Percentiles rank a stretch among this genome's conserved stretches.
These are phyloP conservation scores for Nudaria mundana DNA, from an alignment of 2,888 invertebrate species.

Conservation along the genomic window DNA sequence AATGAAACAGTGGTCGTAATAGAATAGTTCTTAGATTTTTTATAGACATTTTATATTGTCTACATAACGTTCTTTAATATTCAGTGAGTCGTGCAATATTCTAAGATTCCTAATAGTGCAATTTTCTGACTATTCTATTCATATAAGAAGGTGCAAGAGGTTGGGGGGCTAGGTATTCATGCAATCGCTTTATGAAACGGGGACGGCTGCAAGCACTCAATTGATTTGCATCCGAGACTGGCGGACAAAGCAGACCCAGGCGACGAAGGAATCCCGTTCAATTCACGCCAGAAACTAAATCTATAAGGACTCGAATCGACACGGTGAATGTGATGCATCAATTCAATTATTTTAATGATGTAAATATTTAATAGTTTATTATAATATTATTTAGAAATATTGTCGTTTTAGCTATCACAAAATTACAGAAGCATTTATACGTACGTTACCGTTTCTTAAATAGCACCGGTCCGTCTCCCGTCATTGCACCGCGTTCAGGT, in stretches of 20 bases:
- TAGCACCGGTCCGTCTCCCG: no score
- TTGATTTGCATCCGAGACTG: slow-evolving; percentile 65
- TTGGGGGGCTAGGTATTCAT: slow-evolving; percentile 41
- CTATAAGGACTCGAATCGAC: slow-evolving; percentile 54
- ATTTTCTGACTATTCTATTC: slow-evolving; percentile 38
- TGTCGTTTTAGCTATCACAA: no score
- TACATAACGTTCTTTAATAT: no score
- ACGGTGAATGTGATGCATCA: slow-evolving; percentile 39
- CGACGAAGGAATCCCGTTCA: slow-evolving; percentile 51
- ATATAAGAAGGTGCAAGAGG: slow-evolving; percentile 41
- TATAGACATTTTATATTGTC: no score
- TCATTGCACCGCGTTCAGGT: no score
- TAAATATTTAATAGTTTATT: no score
- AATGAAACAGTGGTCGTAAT: slow-evolving; percentile 38
- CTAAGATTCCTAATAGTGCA: slow-evolving; percentile 33
- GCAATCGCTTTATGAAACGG: slow-evolving; percentile 52
- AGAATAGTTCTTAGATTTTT: slow-evolving; percentile 35
- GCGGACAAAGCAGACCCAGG: slow-evolving; percentile 53
- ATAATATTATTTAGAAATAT: not conserved
- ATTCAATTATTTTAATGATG: slow-evolving; percentile 44
- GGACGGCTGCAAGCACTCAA: slow-evolving; percentile 44
- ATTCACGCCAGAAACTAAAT: slow-evolving; percentile 57
- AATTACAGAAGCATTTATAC: no score
- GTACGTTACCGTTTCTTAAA: no score
- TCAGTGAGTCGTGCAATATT: slow-evolving; percentile 35